Conservation (phyloP, 1,140 invertebrate species). For the Tetragonula clypearis region DNA sequence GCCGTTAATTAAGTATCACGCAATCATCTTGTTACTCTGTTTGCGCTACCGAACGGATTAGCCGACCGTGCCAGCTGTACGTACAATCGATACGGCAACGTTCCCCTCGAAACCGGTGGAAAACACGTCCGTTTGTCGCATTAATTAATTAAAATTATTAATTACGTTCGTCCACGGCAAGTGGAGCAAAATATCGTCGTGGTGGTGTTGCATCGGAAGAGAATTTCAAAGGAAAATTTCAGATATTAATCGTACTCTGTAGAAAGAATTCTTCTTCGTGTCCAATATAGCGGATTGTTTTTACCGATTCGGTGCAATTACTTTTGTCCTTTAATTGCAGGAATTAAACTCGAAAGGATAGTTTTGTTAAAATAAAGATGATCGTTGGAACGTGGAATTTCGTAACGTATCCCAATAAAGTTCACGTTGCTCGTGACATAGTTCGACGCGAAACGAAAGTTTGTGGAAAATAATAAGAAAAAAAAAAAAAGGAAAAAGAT, state of each 20-base stretch:
- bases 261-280: too few relatives aligned
- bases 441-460: slow-evolving; percentile 53
- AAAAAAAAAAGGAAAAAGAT: slow-evolving; percentile 17
- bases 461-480: slow-evolving; percentile 44
- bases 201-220: background rate
- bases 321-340: background rate
- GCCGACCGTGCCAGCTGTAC: background rate
- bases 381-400: background rate
- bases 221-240: background rate
- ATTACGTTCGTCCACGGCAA: background rate
- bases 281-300: background rate
- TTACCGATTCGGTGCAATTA: background rate
- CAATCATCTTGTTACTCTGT: background rate
- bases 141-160: background rate
- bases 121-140: background rate
- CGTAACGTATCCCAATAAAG: background rate
- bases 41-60: background rate
- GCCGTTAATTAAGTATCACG: slow-evolving; percentile 14
- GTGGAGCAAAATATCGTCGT: background rate
- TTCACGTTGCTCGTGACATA: slow-evolving; percentile 3
- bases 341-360: background rate
- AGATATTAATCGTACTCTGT: background rate
- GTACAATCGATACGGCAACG: slow-evolving; percentile 3
- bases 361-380: background rate
- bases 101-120: background rate